Conservation (phyloP, 2,888 invertebrate species). For the Malthinus flaveolus region DNA sequence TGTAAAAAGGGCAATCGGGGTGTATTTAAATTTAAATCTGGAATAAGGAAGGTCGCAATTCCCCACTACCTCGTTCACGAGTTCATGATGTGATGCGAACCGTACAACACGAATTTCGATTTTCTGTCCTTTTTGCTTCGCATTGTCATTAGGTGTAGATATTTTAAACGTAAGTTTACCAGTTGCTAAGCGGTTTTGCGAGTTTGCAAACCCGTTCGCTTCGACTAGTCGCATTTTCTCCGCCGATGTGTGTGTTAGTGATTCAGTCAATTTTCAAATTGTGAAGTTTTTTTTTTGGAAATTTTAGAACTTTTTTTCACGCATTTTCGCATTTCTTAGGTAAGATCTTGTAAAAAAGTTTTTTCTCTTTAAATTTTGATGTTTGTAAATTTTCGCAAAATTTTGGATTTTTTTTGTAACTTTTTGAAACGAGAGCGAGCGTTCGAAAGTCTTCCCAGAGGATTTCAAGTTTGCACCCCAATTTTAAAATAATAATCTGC, state of each 20-base stretch:
- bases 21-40: slow-evolving; percentile 30
- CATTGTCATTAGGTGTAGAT: slow-evolving; percentile 1
- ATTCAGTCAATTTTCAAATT: slow-evolving; percentile 2
- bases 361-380: neutral
- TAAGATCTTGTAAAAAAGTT: neutral
- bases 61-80: slow-evolving; percentile 32
- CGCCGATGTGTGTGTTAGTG: slow-evolving; percentile 24
- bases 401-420: neutral
- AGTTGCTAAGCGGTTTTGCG: slow-evolving; percentile 32
- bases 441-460: neutral
- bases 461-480: too few relatives aligned
- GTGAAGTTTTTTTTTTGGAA: slow-evolving; percentile 13
- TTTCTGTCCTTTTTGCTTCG: slow-evolving; percentile 17
- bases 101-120: slow-evolving; percentile 1
- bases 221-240: slow-evolving; percentile 24
- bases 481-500: too few relatives aligned
- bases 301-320: slow-evolving; percentile 4
- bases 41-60: slow-evolving; percentile 33
- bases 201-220: slow-evolving; percentile 27
- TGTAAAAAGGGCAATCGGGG: slow-evolving; percentile 14
- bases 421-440: neutral
- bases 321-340: slow-evolving; percentile 6
- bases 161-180: slow-evolving; percentile 19
- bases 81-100: slow-evolving; percentile 30
- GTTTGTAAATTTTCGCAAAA: neutral